These are phyloP conservation scores for Acanthoscelides obtectus DNA, from an alignment of 2,888 invertebrate species.

Conservation along the genomic window DNA sequence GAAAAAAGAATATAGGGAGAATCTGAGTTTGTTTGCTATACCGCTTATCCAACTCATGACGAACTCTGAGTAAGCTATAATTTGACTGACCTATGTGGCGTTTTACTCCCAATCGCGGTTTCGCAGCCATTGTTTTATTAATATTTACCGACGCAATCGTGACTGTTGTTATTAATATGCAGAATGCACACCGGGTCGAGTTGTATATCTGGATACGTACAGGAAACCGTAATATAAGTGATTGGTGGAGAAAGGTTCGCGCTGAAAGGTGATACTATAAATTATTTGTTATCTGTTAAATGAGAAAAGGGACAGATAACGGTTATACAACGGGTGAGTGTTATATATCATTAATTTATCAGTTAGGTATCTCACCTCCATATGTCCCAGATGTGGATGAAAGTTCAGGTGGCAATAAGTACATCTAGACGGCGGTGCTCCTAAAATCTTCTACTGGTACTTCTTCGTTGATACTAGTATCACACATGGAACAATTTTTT, in stretches of 20 bases:
- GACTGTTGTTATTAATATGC: background rate
- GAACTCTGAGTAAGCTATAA: no score
- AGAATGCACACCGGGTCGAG: background rate
- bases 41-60: no score
- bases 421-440: no score
- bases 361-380: no score
- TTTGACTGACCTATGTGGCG: background rate
- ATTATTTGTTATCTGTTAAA: background rate
- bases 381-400: no score
- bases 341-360: background rate
- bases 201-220: background rate
- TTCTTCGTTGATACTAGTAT: no score
- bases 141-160: background rate
- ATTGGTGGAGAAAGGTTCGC: background rate
- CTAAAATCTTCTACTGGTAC: no score
- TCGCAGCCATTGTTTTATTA: background rate
- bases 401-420: no score
- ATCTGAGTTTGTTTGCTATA: no score
- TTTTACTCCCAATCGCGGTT: background rate
- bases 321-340: background rate
- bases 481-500: no score
- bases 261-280: background rate
- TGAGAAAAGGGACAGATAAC: background rate
- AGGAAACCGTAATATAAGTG: background rate
- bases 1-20: no score